A percentile compares a stretch with the other conserved stretches of the same genome.
These are phyloP conservation scores for Brachyalestes nurse DNA, from an alignment of 2,797 vertebrate species.

Conservation along the genomic window DNA sequence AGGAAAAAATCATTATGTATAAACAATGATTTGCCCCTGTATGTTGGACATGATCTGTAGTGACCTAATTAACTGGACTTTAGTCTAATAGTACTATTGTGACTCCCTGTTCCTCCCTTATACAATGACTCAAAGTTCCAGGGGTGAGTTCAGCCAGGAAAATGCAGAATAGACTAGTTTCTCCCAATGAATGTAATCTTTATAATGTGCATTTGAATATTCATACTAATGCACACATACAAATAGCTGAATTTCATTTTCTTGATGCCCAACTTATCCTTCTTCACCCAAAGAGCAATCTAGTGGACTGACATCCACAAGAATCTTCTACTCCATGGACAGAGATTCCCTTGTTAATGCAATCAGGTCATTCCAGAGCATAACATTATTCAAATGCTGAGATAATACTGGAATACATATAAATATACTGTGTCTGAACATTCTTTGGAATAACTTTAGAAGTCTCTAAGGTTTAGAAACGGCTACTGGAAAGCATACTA, in stretches of 20 bases:
- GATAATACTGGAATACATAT: not conserved
- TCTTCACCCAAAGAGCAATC: constrained; percentile 56
- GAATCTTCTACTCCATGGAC: constrained; percentile 48
- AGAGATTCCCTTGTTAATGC: constrained; percentile 47
- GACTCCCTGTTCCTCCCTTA: not conserved
- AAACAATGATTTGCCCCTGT: too few relatives aligned
- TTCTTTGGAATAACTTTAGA: not conserved
- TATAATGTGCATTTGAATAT: not conserved
- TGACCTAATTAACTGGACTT: too few relatives aligned
- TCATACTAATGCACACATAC: not conserved
- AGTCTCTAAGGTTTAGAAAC: not conserved
- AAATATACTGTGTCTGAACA: not conserved
- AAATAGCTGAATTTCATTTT: not conserved
- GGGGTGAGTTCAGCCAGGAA: too few relatives aligned
- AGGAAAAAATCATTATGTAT: too few relatives aligned
- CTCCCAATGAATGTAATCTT: not conserved
- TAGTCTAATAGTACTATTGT: too few relatives aligned
- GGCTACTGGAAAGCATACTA: not conserved
- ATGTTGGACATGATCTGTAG: too few relatives aligned
- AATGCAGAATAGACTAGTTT: too few relatives aligned
- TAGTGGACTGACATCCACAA: constrained; percentile 37
- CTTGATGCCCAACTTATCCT: constrained; percentile 59
- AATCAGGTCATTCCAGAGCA: not conserved
- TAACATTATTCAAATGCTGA: not conserved
- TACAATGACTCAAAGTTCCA: not conserved